A percentile compares a stretch with the other conserved stretches of the same genome.
These are phyloP conservation scores for Holacanthus passer DNA, from an alignment of 2,113 vertebrate species.

Conservation along the genomic window DNA sequence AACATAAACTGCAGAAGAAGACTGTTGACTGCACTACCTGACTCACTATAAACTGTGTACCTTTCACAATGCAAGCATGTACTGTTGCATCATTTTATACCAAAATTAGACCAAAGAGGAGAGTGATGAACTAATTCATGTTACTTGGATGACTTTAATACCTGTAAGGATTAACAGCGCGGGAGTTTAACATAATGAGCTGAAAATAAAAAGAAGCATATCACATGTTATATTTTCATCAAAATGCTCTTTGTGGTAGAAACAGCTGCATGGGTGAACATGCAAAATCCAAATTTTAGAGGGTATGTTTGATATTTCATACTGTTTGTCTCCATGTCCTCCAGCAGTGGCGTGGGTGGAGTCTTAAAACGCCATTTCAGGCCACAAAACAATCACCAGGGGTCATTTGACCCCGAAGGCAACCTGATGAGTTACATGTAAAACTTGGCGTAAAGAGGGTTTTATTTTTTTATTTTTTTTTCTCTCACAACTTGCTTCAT, in stretches of 20 bases:
- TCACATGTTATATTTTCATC: constrained; percentile 11
- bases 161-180: constrained; percentile 2
- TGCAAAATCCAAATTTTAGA: background rate
- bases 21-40: constrained; percentile 87
- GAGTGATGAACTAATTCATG: constrained; percentile 48
- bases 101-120: constrained; percentile 60
- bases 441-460: constrained; percentile 19
- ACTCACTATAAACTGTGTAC: constrained; percentile 85
- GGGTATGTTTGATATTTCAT: constrained; percentile 29
- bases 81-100: constrained; percentile 73
- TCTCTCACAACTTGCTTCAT: constrained; percentile 50
- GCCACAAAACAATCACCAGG: background rate
- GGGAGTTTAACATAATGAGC: background rate
- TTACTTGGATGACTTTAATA: constrained; percentile 36
- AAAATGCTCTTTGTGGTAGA: background rate
- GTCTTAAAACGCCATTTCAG: constrained; percentile 5
- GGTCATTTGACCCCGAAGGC: constrained; percentile 7
- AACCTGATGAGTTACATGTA: constrained; percentile 31
- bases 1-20: constrained; percentile 81
- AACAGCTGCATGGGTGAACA: background rate
- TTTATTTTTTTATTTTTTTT: constrained; percentile 22
- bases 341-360: background rate
- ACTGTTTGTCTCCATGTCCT: background rate
- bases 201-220: background rate
- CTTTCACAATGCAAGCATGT: constrained; percentile 68